Evolutionary conservation across 1,140 invertebrate genomes (phyloP).

Genomic region (Drosophila athabasca): DNA sequence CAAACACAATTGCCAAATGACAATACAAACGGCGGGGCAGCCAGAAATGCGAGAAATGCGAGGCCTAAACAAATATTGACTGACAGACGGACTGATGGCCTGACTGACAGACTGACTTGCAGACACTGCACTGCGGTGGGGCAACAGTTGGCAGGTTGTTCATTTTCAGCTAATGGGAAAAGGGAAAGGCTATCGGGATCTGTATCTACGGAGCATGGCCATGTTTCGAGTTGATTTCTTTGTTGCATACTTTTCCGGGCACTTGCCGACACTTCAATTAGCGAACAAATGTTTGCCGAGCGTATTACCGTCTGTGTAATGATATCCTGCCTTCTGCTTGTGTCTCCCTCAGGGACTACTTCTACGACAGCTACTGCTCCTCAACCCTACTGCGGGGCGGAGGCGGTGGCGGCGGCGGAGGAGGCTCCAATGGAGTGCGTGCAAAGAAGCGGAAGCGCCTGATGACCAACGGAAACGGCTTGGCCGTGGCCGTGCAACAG

Average conservation of each 20-base stretch:
- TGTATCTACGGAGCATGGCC: too few relatives aligned
- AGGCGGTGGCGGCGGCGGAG: conserved; percentile 51
- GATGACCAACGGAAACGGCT: conserved; percentile 84
- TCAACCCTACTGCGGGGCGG: conserved; percentile 85
- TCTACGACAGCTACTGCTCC: conserved; percentile 86
- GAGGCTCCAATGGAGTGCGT: conserved; percentile 83
- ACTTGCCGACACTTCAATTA: conserved; percentile 62
- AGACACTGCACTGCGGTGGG: background rate
- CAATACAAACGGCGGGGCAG: conserved; percentile 61
- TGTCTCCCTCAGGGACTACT: conserved; percentile 71
- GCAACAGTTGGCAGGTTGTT: conserved; percentile 65
- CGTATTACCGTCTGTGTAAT: conserved; percentile 29
- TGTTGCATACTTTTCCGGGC: background rate
- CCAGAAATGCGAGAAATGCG: background rate
- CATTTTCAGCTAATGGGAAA: conserved; percentile 24
- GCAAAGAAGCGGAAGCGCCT: conserved; percentile 87
- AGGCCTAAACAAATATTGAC: conserved; percentile 77
- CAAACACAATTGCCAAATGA: conserved; percentile 72
- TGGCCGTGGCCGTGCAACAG: conserved; percentile 70
- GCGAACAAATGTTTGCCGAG: conserved; percentile 28
- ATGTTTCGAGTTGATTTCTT: background rate
- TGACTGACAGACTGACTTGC: conserved; percentile 6
- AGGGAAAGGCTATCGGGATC: background rate
- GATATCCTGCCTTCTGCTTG: background rate
- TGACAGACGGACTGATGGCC: conserved; percentile 19